A percentile compares a stretch with the other conserved stretches of the same genome.
Conservation (phyloP, 2,797 vertebrate genomes). For the Schizopygopsis pylzovi region DNA sequence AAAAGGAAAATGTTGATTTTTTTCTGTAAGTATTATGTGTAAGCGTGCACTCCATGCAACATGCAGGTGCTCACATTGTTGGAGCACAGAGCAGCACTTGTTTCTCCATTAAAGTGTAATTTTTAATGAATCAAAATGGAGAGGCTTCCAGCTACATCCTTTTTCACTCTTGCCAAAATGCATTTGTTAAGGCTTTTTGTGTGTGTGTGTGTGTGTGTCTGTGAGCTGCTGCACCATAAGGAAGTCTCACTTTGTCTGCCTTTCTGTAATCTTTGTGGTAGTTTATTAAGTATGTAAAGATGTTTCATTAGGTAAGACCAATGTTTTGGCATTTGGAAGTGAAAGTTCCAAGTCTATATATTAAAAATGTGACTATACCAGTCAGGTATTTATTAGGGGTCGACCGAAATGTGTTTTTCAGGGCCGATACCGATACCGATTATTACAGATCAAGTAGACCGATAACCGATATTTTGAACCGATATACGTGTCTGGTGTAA, state of each 20-base stretch:
- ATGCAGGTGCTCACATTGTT: conserved; percentile 56
- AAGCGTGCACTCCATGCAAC: conserved; percentile 4
- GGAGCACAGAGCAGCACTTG: conserved; percentile 63
- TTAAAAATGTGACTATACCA: background rate
- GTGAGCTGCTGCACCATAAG: conserved; percentile 28
- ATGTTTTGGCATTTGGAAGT: background rate
- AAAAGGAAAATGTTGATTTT: background rate
- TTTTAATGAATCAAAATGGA: conserved; percentile 80
- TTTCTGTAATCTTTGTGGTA: background rate
- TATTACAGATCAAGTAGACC: too few species aligned
- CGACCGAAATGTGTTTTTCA: too few species aligned
- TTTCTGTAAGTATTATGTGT: background rate
- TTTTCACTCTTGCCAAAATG: conserved; percentile 76
- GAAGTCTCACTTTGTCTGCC: background rate
- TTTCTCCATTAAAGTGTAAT: conserved; percentile 75
- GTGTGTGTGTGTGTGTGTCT: conserved; percentile 74
- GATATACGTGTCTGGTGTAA: too few species aligned
- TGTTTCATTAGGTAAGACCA: background rate
- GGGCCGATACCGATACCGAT: too few species aligned
- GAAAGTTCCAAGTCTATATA: background rate
- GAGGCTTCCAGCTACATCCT: conserved; percentile 72
- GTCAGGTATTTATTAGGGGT: too few species aligned
- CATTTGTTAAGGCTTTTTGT: conserved; percentile 82
- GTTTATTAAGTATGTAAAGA: background rate
- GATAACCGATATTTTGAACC: too few species aligned